These are phyloP conservation scores for Pogonognathellus flavescens DNA, from an alignment of 1,140 invertebrate genomes.

Conservation along the genomic window DNA sequence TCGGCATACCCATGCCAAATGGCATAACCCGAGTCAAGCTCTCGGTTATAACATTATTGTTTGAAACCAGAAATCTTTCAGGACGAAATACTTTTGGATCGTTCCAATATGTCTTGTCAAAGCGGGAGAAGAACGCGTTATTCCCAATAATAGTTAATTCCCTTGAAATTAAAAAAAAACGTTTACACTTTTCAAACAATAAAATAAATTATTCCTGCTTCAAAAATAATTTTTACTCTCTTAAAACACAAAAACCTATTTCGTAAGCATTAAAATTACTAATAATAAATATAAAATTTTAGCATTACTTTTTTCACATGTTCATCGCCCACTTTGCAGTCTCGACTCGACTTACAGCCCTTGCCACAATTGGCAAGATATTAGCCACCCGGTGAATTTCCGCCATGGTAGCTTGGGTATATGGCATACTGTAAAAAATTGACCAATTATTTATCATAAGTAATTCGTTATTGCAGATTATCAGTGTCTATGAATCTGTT, in stretches of 20 bases:
- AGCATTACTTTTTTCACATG: neutral
- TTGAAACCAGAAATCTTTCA: neutral
- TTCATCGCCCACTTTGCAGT: neutral
- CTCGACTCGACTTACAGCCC: neutral
- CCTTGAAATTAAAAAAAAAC: neutral
- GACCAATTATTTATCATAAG: neutral
- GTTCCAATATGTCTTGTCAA: neutral
- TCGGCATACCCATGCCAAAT: too few species aligned
- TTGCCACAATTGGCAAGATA: slow-evolving; percentile 25
- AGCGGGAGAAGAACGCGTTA: slow-evolving; percentile 74
- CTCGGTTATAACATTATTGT: too few species aligned
- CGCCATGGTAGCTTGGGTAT: slow-evolving; percentile 56
- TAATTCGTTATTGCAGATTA: too few species aligned
- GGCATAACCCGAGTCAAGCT: too few species aligned
- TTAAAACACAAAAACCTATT: too few species aligned
- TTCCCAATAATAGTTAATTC: neutral
- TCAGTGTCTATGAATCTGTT: too few species aligned
- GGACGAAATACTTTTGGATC: neutral
- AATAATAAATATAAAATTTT: too few species aligned
- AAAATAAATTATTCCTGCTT: too few species aligned
- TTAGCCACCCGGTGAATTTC: slow-evolving; percentile 55
- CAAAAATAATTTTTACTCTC: too few species aligned
- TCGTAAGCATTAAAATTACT: too few species aligned
- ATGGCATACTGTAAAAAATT: slow-evolving; percentile 57
- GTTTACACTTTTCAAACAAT: too few species aligned